phyloP scores from a whole-genome alignment of 2,113 vertebrate genomes.

The Engraulis encrasicolus region DNA sequence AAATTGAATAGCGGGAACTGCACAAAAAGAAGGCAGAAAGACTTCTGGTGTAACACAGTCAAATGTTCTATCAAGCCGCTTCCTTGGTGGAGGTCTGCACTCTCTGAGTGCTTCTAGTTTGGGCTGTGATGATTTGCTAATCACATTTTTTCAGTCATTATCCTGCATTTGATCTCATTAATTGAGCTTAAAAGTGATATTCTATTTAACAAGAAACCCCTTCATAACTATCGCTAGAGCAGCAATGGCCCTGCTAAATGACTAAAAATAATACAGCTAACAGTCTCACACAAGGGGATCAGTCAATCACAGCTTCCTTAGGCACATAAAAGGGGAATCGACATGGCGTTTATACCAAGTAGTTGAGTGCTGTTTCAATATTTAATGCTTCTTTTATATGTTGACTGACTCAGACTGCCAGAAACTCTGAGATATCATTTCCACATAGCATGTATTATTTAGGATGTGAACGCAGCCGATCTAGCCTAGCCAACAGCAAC shows the following conservation, averaged over 20 bases:
- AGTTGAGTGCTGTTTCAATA: not conserved
- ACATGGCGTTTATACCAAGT: constrained; percentile 6
- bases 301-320: constrained; percentile 13
- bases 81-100: too few relatives aligned
- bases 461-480: not conserved
- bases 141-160: not conserved
- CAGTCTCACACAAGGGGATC: not conserved
- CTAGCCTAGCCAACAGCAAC: not conserved
- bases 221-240: not conserved
- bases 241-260: not conserved
- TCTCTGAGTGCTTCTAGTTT: too few relatives aligned
- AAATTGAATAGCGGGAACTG: too few relatives aligned
- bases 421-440: not conserved
- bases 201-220: not conserved
- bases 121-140: not conserved
- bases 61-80: too few relatives aligned
- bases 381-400: constrained; percentile 16
- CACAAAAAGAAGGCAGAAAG: too few relatives aligned
- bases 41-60: too few relatives aligned
- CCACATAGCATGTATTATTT: not conserved
- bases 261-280: not conserved
- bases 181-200: not conserved
- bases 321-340: not conserved
- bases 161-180: not conserved
- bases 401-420: constrained; percentile 14